Evolutionary conservation across 2,888 invertebrate species (phyloP), one percentile per base, ranked within the genome.

Genomic region (Rhagonycha fulva): DNA sequence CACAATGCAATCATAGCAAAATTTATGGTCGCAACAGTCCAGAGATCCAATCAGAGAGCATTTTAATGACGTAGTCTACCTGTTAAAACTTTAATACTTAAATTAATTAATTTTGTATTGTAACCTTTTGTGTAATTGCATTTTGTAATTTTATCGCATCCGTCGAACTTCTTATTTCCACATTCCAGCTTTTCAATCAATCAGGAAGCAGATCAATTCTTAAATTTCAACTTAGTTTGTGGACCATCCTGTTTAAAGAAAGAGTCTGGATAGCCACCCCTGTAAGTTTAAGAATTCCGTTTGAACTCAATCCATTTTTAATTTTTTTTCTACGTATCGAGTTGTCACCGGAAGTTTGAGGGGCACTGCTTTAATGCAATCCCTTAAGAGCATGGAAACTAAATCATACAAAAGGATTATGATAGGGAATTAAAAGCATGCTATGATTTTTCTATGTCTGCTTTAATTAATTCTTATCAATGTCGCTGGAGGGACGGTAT

Each of bases 31-130:
- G 24, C 24, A 24, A 24, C 24, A 24, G 24, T 24, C 24, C 3
- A 24, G 2, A 4, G 24, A 24, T n/a, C n/a, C n/a, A n/a, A n/a
- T n/a, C n/a, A n/a, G n/a, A n/a, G n/a, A n/a, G 69, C 47, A 75
- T 75, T 75, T 75, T 75, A 76, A 74, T 70, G 66, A 23, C 72
- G 66, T 76, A 73, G 73, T 68, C 70, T 70, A 19, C 69, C 60
- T 67, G 71, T 47, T 72, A 73, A 76, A 76, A 76, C 76, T 76
- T 76, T 73, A 76, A 78, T 74, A 76, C 76, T 70, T 62, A 71
- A 71, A 73, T 78, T 78, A 78, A 78, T 78, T 78, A 78, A 78
- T 78, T 78, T 78, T 78, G 68, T 75, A 78, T 76, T 72, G 72
- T n/a, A 73, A 68, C 74, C 70, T 78, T 47, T 62, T 66, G 72